phyloP scores from a whole-genome alignment of 2,113 vertebrate species.

The Corythornis vintsioides region DNA sequence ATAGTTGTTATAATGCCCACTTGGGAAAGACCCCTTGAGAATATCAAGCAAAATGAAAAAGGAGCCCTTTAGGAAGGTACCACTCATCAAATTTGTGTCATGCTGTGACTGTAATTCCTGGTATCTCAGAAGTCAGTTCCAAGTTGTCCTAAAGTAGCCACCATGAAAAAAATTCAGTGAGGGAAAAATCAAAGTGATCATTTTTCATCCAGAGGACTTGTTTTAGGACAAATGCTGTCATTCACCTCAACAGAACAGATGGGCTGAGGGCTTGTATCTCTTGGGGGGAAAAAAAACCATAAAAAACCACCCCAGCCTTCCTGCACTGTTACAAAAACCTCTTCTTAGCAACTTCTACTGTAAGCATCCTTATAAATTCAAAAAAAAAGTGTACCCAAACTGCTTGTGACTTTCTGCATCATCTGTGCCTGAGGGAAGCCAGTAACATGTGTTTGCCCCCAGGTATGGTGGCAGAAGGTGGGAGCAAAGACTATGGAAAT shows the following conservation, averaged over 20 bases:
- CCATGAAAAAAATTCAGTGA: neutral
- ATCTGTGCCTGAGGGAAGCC: neutral
- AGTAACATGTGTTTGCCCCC: neutral
- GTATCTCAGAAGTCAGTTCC: neutral
- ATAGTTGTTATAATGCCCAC: neutral
- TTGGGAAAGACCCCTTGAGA: neutral
- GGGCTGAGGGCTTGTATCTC: neutral
- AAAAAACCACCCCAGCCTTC: neutral
- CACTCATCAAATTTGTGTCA: neutral
- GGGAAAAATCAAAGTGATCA: neutral
- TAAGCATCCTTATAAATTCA: neutral
- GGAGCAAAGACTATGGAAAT: neutral
- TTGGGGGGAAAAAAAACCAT: neutral
- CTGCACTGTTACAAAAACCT: neutral
- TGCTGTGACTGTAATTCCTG: neutral
- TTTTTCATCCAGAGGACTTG: neutral
- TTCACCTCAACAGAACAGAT: conserved; percentile 5
- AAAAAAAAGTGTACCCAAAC: neutral
- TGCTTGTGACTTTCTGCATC: neutral
- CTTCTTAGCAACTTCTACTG: neutral
- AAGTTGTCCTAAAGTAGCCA: neutral
- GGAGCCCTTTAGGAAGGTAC: neutral
- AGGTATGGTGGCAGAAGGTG: neutral
- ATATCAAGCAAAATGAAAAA: neutral
- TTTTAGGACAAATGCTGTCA: conserved; percentile 19